phyloP scores from a whole-genome alignment of 2,888 invertebrate species.

The Nomada hirtipes region DNA sequence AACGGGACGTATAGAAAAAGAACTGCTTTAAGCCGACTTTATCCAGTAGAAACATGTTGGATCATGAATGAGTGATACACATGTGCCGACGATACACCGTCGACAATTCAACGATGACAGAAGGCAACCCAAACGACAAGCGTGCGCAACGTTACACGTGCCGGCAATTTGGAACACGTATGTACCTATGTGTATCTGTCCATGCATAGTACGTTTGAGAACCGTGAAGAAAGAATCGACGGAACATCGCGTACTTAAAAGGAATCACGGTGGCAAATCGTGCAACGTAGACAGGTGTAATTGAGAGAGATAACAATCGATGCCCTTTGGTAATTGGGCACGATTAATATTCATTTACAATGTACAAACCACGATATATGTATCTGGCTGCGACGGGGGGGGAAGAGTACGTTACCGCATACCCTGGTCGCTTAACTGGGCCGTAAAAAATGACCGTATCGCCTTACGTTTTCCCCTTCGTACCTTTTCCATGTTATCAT shows the following conservation, averaged over 20 bases:
- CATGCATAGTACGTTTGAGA: background rate
- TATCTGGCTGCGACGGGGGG: background rate
- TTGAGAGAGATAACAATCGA: slow-evolving; percentile 20
- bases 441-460: slow-evolving; percentile 45
- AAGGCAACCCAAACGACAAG: no score
- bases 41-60: slow-evolving; percentile 26
- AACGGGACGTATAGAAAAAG: slow-evolving; percentile 35
- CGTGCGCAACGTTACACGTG: no score
- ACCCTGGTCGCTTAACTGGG: slow-evolving; percentile 17
- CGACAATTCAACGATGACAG: slow-evolving; percentile 22
- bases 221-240: background rate
- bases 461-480: slow-evolving; percentile 17
- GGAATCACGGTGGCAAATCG: background rate
- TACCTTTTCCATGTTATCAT: slow-evolving; percentile 32
- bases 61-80: slow-evolving; percentile 20
- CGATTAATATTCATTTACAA: slow-evolving; percentile 53
- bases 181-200: background rate
- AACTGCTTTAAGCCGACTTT: slow-evolving; percentile 35
- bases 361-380: background rate
- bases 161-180: no score
- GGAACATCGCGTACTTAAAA: background rate
- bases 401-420: background rate
- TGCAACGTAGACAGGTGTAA: slow-evolving; percentile 10
- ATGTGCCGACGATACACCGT: slow-evolving; percentile 13
- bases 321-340: slow-evolving; percentile 11